phyloP scores from a whole-genome alignment of 2,113 vertebrate genomes.

The Mastomys coucha region DNA sequence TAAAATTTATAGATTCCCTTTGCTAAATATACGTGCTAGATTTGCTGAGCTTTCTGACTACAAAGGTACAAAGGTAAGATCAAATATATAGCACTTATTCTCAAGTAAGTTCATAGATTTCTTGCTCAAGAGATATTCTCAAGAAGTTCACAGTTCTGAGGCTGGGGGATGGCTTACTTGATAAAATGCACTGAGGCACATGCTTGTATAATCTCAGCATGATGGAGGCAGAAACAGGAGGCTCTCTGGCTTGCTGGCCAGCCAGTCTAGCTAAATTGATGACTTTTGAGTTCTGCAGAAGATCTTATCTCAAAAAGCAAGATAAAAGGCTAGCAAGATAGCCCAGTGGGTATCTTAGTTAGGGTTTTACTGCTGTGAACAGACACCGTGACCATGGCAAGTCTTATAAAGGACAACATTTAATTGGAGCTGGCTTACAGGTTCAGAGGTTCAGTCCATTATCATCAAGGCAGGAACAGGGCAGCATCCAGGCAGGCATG shows the following conservation, averaged over 20 bases:
- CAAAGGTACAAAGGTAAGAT: background rate
- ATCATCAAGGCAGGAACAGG: no score
- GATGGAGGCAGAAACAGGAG: background rate
- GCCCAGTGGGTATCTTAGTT: no score
- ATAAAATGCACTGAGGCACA: background rate
- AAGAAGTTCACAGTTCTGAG: background rate
- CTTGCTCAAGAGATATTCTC: background rate
- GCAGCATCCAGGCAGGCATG: no score
- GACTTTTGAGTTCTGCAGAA: background rate
- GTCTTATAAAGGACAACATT: no score
- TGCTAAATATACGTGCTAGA: background rate
- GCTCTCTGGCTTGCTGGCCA: background rate
- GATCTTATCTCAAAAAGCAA: background rate
- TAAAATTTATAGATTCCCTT: conserved; percentile 47
- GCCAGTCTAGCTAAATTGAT: background rate
- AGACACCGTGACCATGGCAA: no score
- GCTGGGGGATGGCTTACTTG: background rate
- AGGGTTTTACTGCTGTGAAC: no score
- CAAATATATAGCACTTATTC: background rate
- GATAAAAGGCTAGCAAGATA: background rate
- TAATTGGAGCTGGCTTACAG: no score
- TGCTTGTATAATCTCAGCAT: background rate
- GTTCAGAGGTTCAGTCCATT: no score
- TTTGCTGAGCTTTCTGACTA: conserved; percentile 1
- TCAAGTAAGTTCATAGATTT: conserved; percentile 38